Evolutionary conservation across 1,140 invertebrate species (phyloP), one percentile per base, ranked within the genome.

Genomic region (Scaptomyza graminum): DNA sequence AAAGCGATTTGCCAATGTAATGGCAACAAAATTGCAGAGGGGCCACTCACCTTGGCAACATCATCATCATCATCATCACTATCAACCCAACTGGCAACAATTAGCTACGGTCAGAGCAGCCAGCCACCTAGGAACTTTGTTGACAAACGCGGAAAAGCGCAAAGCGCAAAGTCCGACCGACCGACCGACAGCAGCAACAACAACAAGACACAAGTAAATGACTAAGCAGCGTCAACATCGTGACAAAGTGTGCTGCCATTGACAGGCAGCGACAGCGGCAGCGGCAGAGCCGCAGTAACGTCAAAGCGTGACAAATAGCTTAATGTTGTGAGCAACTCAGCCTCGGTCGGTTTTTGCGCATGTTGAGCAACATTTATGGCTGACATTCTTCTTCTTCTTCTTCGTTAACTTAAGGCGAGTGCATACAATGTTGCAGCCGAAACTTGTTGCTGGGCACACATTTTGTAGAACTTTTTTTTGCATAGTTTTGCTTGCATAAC

Each of bases 261-360:
- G 37, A 12, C 50, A 46, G 43, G 5, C 16, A 51, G 25, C n/a
- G 12, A 16, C 57, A 16, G 49, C 54, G 15, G 15, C 50, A 44
- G 46, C 37, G 51, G 37, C 47, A 37, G 41, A 57, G 46, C 34
- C 56, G 55, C 18, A 65, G 39, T 56, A 68, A 79, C 72, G 72
- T 84, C 80, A 84, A 76, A 83, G 80, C 76, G 81, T 85, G 80
- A 85, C 80, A 84, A 84, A 84, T 84, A 63, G 73, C 60, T 44
- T 39, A 57, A 56, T 52, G 55, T 68, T 79, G 71, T 49, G n/a
- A 50, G 70, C 56, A 41, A 57, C 47, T 57, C 63, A 57, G 34
- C 56, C 51, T 68, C 39, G 37, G n/a, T 41, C 12, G 37, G 12
- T 5, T n/a, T n/a, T n/a, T n/a, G 37, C 46, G 16, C 50, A 63